Conservation (phyloP, 2,797 vertebrate species). For the Notoglanidium macrostoma region DNA sequence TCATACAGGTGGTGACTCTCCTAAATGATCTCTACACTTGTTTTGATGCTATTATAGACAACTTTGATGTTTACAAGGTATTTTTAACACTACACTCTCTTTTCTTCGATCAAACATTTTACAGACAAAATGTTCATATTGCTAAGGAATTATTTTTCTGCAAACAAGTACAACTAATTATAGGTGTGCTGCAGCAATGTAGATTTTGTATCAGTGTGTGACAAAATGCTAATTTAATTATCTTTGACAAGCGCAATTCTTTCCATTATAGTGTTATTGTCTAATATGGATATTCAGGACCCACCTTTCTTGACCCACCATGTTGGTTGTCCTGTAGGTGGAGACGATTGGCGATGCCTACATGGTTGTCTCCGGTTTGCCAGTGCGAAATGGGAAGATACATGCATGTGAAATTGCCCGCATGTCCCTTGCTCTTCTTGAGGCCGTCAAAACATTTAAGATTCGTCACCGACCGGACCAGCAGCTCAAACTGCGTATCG, state of each 20-base stretch:
- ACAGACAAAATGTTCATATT: neutral
- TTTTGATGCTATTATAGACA: constrained; percentile 97
- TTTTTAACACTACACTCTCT: neutral
- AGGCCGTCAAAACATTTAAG: constrained; percentile 84
- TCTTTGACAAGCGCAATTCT: neutral
- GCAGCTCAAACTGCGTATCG: constrained; percentile 86
- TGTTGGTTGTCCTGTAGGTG: constrained; percentile 72
- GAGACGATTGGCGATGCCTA: constrained; percentile 93
- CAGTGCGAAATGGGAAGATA: constrained; percentile 84
- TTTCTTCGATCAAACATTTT: neutral
- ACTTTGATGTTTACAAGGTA: constrained; percentile 98
- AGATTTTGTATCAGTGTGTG: neutral
- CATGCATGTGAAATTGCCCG: constrained; percentile 86
- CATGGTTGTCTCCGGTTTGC: constrained; percentile 92
- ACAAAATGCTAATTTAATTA: neutral
- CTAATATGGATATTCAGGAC: neutral
- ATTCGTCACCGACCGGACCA: constrained; percentile 84
- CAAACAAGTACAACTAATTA: neutral
- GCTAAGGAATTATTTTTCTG: neutral
- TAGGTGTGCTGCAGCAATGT: neutral
- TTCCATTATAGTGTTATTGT: neutral
- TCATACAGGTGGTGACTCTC: constrained; percentile 79
- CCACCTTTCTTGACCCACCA: neutral
- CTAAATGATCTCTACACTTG: constrained; percentile 96
- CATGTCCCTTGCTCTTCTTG: constrained; percentile 87